Conservation (phyloP, 2,113 vertebrate species). For the Eurystomus gularis region DNA sequence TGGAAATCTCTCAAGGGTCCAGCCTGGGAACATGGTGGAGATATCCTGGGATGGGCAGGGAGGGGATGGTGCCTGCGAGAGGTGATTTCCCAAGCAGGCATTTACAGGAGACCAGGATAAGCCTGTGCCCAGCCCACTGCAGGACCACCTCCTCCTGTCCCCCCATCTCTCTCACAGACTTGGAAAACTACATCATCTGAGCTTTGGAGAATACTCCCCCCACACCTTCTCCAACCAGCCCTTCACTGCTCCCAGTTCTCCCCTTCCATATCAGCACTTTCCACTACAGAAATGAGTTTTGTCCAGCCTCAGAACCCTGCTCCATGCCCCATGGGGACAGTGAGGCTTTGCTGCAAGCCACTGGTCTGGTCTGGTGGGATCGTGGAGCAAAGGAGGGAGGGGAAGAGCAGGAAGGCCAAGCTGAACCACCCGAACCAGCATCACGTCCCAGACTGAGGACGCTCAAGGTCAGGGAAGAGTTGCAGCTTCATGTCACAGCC, state of each 20-base stretch:
- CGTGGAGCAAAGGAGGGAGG: background rate
- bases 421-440: background rate
- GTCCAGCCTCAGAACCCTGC: background rate
- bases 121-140: background rate
- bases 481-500: background rate
- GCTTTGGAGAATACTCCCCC: too few species aligned
- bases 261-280: fast-evolving
- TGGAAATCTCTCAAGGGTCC: background rate
- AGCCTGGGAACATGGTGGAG: background rate
- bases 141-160: background rate
- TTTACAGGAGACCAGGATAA: background rate
- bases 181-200: background rate
- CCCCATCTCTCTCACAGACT: background rate
- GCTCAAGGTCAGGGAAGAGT: background rate
- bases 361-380: background rate
- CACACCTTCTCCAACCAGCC: background rate
- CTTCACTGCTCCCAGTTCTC: fast-evolving
- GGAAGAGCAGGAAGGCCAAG: background rate
- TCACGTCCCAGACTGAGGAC: background rate
- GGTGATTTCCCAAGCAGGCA: background rate
- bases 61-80: fast-evolving
- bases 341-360: background rate
- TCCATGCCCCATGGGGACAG: background rate
- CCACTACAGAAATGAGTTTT: background rate
- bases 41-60: fast-evolving